Conservation (phyloP, 2,888 invertebrate genomes). For the Limnephilus auricula region DNA sequence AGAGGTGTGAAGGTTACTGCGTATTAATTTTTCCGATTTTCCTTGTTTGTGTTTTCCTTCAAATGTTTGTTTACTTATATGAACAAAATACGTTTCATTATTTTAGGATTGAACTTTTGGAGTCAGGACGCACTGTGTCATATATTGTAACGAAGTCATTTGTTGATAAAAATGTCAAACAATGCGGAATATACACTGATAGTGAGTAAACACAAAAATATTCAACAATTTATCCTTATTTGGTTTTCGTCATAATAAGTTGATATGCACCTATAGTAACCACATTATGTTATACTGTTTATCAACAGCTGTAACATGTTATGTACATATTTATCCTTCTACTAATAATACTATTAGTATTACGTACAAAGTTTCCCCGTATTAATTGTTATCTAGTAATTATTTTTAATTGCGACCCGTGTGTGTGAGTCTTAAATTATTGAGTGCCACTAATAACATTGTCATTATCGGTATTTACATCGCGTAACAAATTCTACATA, state of each 20-base stretch:
- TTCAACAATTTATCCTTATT: background rate
- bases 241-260: background rate
- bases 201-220: background rate
- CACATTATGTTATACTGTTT: background rate
- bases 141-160: background rate
- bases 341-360: background rate
- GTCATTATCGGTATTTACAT: background rate
- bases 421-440: conserved; percentile 2
- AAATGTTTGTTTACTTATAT: background rate
- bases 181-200: background rate
- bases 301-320: background rate
- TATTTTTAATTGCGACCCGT: background rate
- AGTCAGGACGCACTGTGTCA: background rate
- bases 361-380: background rate
- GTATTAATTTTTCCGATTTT: background rate
- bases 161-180: background rate
- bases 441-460: background rate
- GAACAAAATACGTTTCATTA: background rate
- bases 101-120: background rate
- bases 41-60: background rate
- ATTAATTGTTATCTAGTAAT: background rate
- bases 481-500: background rate
- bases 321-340: background rate
- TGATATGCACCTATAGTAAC: background rate
- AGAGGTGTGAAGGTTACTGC: background rate